phyloP scores from a whole-genome alignment of 2,113 vertebrate species.

The Hiodon alosoides region DNA sequence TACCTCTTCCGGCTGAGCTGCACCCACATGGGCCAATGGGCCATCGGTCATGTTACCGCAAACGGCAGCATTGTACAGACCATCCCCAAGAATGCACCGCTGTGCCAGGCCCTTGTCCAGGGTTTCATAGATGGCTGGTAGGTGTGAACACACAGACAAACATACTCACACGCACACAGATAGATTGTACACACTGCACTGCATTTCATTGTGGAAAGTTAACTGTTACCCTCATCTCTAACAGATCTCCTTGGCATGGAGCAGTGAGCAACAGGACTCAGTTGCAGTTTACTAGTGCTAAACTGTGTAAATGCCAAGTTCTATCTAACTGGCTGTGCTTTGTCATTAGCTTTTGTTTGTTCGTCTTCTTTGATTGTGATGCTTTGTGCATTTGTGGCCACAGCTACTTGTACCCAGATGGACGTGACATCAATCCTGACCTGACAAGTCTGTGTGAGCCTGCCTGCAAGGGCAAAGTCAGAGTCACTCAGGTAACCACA shows the following conservation, averaged over 20 bases:
- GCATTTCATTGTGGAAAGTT: no score
- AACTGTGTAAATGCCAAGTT: not conserved
- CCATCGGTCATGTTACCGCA: constrained; percentile 72
- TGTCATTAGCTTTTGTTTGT: not conserved
- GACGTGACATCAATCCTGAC: constrained; percentile 69
- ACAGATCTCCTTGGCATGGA: no score
- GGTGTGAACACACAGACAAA: constrained; percentile 32
- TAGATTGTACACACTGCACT: not conserved
- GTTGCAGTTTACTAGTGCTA: not conserved
- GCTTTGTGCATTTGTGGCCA: constrained; percentile 26
- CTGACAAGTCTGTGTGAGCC: constrained; percentile 54
- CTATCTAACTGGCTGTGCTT: not conserved
- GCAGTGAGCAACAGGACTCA: no score
- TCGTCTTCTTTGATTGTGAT: not conserved
- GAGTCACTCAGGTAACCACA: constrained; percentile 65
- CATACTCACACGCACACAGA: not conserved
- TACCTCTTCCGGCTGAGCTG: constrained; percentile 83
- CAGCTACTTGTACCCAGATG: constrained; percentile 78
- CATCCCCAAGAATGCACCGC: constrained; percentile 67
- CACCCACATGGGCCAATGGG: constrained; percentile 79
- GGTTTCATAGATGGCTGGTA: constrained; percentile 72
- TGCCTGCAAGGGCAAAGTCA: constrained; percentile 47
- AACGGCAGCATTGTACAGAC: constrained; percentile 70
- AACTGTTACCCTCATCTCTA: no score
- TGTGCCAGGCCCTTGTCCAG: constrained; percentile 68